Percentiles rank a stretch among this genome's conserved stretches.
Conservation (phyloP, 2,888 invertebrate genomes). For the Lomographa bimaculata region DNA sequence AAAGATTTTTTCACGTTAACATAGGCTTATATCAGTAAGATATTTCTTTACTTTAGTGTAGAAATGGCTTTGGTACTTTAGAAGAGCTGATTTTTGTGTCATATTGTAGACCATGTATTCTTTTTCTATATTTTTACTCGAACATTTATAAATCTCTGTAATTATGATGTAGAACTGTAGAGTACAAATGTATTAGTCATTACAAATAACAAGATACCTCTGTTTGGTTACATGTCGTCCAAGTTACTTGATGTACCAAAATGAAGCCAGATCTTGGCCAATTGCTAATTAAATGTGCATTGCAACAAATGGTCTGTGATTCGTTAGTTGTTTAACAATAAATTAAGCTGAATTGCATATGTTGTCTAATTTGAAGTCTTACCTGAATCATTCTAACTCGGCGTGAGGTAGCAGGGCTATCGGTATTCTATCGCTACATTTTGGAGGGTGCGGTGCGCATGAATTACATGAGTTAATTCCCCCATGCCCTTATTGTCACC, state of each 20-base stretch:
- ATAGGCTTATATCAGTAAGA: too few species aligned
- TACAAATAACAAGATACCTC: slow-evolving; percentile 4
- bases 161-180: slow-evolving; percentile 3
- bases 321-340: slow-evolving; percentile 63
- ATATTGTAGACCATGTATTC: slow-evolving; percentile 2
- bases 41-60: slow-evolving; percentile 10
- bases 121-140: slow-evolving; percentile 6
- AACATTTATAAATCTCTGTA: not conserved
- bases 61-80: too few species aligned
- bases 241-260: slow-evolving; percentile 8
- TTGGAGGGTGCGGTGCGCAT: too few species aligned
- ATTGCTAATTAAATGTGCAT: slow-evolving; percentile 34
- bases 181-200: slow-evolving; percentile 5
- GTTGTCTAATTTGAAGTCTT: slow-evolving; percentile 33
- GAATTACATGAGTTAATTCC: too few species aligned
- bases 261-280: slow-evolving; percentile 1
- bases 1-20: too few species aligned
- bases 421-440: too few species aligned
- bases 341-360: slow-evolving; percentile 47
- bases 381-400: too few species aligned
- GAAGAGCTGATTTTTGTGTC: too few species aligned
- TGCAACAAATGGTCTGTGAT: slow-evolving; percentile 65
- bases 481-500: too few species aligned
- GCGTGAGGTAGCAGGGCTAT: too few species aligned
- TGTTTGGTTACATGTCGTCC: slow-evolving; percentile 8